Conservation (phyloP, 2,797 vertebrate genomes). For the Anisognathus igniventris region DNA sequence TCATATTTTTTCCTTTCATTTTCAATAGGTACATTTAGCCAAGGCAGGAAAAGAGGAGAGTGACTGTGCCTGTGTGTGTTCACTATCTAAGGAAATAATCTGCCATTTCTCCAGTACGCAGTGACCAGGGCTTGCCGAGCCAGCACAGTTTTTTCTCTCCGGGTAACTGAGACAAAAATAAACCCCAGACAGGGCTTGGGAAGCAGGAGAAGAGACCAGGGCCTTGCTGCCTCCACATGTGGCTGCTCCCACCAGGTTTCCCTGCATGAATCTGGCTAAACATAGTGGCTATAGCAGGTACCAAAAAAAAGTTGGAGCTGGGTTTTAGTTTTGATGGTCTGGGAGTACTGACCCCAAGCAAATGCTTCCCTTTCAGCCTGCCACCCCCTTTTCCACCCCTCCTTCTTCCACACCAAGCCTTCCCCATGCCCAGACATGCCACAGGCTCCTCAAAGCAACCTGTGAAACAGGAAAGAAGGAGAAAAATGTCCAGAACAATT, state of each 20-base stretch:
- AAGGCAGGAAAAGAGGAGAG: not conserved
- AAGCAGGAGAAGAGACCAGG: not conserved
- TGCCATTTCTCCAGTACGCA: not conserved
- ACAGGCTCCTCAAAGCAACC: not conserved
- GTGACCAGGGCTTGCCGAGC: not conserved
- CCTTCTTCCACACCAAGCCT: not conserved
- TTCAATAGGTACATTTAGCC: not conserved
- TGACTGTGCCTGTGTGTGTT: not conserved
- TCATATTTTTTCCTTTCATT: not conserved
- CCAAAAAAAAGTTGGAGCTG: accelerated
- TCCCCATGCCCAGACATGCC: not conserved
- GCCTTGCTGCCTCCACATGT: not conserved
- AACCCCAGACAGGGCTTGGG: not conserved
- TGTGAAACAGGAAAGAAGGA: not conserved
- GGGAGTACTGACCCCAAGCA: accelerated
- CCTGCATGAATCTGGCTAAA: not conserved
- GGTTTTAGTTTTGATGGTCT: not conserved
- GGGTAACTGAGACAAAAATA: not conserved
- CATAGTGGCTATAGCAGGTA: accelerated
- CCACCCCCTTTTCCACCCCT: not conserved
- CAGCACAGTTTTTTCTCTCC: not conserved
- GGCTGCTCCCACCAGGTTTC: not conserved
- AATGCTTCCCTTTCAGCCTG: not conserved
- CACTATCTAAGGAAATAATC: not conserved
- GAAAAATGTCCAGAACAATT: not conserved